Evolutionary conservation across 2,797 vertebrate genomes (phyloP).

Genomic region (Varecia variegata): DNA sequence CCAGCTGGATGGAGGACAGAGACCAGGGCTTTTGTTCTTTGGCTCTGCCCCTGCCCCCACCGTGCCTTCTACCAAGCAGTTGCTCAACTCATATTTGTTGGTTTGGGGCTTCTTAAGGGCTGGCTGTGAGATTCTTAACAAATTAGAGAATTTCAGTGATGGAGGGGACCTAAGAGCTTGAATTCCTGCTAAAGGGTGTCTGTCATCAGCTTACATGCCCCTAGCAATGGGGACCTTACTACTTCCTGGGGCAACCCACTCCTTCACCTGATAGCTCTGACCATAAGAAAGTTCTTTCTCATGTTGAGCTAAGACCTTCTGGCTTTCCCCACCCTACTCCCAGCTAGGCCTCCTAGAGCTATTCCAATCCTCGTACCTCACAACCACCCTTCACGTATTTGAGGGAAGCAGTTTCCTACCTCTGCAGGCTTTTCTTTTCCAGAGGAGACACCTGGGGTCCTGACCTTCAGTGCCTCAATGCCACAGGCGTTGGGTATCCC

Average conservation of each 20-base stretch:
- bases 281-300: background rate
- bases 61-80: background rate
- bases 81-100: background rate
- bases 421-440: background rate
- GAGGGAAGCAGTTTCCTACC: background rate
- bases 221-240: background rate
- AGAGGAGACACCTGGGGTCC: background rate
- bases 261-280: background rate
- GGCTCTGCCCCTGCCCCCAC: background rate
- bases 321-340: background rate
- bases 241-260: background rate
- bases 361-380: background rate
- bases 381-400: background rate
- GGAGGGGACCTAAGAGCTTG: background rate
- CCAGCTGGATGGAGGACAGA: background rate
- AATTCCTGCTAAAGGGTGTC: background rate
- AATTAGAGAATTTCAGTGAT: background rate
- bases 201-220: background rate
- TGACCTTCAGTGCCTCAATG: background rate
- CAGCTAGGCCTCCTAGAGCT: too few relatives aligned
- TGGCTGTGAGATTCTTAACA: background rate
- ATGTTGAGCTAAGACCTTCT: background rate
- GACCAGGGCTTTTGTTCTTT: background rate
- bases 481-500: background rate
- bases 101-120: background rate